Conservation (phyloP, 2,113 vertebrate genomes). For the Paraplagusia blochii region DNA sequence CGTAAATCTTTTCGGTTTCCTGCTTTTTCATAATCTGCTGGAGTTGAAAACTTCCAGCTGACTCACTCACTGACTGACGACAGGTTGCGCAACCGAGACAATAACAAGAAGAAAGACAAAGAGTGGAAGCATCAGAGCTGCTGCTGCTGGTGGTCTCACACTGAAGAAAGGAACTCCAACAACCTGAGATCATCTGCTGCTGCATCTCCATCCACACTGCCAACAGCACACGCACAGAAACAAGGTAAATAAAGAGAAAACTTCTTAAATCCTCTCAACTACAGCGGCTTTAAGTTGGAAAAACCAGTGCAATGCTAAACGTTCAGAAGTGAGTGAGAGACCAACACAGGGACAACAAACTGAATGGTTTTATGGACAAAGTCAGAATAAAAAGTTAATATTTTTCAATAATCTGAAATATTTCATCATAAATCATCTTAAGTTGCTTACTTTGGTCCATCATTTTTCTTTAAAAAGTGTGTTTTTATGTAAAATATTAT, state of each 20-base stretch:
- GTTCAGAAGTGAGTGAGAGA: too few relatives aligned
- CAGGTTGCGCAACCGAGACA: constrained; percentile 52
- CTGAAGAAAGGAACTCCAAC: not conserved
- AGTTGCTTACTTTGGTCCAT: too few relatives aligned
- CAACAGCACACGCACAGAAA: not conserved
- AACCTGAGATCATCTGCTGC: not conserved
- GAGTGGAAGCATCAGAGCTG: not conserved
- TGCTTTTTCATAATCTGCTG: not conserved
- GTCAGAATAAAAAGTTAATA: too few relatives aligned
- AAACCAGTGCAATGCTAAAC: too few relatives aligned
- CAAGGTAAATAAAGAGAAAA: not conserved
- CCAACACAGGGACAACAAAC: too few relatives aligned
- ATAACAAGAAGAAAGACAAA: not conserved
- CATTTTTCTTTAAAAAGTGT: too few relatives aligned
- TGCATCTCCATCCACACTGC: not conserved
- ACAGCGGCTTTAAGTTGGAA: too few relatives aligned
- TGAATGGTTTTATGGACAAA: too few relatives aligned
- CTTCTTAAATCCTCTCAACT: not conserved
- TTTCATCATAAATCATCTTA: too few relatives aligned
- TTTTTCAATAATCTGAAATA: too few relatives aligned
- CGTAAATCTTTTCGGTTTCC: not conserved
- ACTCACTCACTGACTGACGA: constrained; percentile 50
- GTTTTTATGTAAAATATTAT: too few relatives aligned
- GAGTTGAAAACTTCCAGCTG: constrained; percentile 9
- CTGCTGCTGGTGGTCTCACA: constrained; percentile 15